Percentiles rank a stretch among this genome's conserved stretches.
Conservation (phyloP, 2,797 vertebrate genomes). For the Luscinia luscinia region DNA sequence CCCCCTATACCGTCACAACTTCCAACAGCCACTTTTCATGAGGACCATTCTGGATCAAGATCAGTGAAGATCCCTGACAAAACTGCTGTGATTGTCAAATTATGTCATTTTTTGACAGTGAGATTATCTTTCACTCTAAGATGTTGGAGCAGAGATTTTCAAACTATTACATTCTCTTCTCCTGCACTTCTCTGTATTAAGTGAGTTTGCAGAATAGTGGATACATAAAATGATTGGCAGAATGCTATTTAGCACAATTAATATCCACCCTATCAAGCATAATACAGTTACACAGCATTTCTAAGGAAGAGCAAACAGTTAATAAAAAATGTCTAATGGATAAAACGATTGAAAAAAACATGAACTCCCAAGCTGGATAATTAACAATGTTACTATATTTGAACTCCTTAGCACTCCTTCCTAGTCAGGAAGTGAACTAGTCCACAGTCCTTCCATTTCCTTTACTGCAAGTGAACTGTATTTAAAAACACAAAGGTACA, state of each 20-base stretch:
- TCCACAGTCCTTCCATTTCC: background rate
- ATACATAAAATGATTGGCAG: background rate
- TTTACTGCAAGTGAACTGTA: background rate
- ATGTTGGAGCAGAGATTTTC: background rate
- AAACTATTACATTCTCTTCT: conserved; percentile 24
- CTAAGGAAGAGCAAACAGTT: background rate
- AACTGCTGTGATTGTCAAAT: background rate
- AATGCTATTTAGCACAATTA: conserved; percentile 5
- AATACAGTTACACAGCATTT: background rate
- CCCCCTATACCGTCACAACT: background rate
- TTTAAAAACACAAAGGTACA: background rate
- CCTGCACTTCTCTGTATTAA: background rate
- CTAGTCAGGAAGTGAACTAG: background rate
- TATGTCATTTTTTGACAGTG: background rate
- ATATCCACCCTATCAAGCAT: background rate
- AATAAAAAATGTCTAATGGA: background rate
- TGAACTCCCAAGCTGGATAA: background rate
- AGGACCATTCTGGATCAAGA: background rate
- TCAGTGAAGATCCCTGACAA: background rate
- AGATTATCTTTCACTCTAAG: conserved; percentile 5
- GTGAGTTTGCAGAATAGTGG: background rate
- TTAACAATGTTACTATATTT: background rate
- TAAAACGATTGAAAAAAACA: background rate
- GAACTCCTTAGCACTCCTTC: background rate
- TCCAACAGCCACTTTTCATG: background rate